These are phyloP conservation scores for Siniperca chuatsi DNA, from an alignment of 2,113 vertebrate genomes.

Conservation along the genomic window DNA sequence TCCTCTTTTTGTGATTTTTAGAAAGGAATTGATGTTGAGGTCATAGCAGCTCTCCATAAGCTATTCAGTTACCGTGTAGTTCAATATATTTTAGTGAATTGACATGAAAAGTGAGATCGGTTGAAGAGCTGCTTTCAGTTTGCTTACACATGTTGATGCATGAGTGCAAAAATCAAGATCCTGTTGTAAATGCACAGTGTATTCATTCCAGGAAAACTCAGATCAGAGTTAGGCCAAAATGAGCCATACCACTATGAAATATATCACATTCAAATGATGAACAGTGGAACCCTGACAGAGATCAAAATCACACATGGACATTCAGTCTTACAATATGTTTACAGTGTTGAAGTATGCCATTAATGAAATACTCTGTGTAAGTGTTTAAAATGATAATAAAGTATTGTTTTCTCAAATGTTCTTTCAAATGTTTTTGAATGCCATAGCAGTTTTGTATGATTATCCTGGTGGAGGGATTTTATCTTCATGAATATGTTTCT, in stretches of 20 bases:
- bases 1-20: constrained; percentile 88
- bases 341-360: constrained; percentile 99
- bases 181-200: constrained; percentile 47
- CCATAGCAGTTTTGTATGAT: constrained; percentile 89
- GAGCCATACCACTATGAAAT: constrained; percentile 55
- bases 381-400: constrained; percentile 93
- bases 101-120: constrained; percentile 31
- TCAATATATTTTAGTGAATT: constrained; percentile 35
- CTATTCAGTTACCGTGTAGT: constrained; percentile 40
- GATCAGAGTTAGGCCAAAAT: constrained; percentile 45
- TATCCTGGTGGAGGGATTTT: constrained; percentile 97
- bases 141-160: constrained; percentile 51
- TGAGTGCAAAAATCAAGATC: constrained; percentile 57
- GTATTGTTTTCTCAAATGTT: constrained; percentile 90
- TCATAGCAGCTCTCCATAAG: constrained; percentile 55
- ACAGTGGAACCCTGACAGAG: constrained; percentile 47
- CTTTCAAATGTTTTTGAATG: constrained; percentile 90
- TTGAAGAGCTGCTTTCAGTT: constrained; percentile 45
- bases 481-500: constrained; percentile 89
- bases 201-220: constrained; percentile 33
- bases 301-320: constrained; percentile 83
- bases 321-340: constrained; percentile 99
- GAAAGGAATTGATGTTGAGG: constrained; percentile 81
- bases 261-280: constrained; percentile 28
- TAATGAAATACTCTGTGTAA: constrained; percentile 96